Conservation (phyloP, 37 sponge, comb jelly and placozoan genomes). For the Geodia barretti region DNA sequence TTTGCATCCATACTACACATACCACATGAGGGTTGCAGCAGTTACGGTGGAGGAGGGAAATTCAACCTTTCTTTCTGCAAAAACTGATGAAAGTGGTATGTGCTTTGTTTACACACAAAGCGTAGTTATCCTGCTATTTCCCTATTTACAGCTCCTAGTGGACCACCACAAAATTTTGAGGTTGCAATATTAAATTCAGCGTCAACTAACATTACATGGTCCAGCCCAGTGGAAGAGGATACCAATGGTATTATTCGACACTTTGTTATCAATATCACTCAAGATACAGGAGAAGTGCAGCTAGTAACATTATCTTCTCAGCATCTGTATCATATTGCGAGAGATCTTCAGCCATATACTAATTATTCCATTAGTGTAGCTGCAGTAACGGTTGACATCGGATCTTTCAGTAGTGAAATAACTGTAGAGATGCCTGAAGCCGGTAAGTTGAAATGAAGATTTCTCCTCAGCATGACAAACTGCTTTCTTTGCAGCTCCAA, state of each 20-base stretch:
- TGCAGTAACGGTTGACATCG: slow-evolving; percentile 27
- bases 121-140: background rate
- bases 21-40: background rate
- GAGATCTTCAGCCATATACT: background rate
- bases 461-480: too few relatives aligned
- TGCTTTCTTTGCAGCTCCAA: slow-evolving; percentile 23
- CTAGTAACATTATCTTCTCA: background rate
- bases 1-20: background rate
- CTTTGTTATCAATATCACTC: background rate
- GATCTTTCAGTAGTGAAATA: background rate
- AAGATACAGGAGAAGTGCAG: background rate
- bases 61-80: background rate
- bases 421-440: slow-evolving; percentile 6
- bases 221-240: background rate
- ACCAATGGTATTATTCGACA: background rate
- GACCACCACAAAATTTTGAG: background rate
- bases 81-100: background rate
- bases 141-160: background rate
- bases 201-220: background rate
- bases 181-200: background rate
- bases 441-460: too few relatives aligned
- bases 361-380: slow-evolving; percentile 9
- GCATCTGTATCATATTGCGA: background rate
- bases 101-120: too few relatives aligned
- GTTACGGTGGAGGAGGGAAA: background rate